A percentile compares a stretch with the other conserved stretches of the same genome.
Evolutionary conservation across 2,888 invertebrate species (phyloP).

Genomic region (Homarus gammarus): DNA sequence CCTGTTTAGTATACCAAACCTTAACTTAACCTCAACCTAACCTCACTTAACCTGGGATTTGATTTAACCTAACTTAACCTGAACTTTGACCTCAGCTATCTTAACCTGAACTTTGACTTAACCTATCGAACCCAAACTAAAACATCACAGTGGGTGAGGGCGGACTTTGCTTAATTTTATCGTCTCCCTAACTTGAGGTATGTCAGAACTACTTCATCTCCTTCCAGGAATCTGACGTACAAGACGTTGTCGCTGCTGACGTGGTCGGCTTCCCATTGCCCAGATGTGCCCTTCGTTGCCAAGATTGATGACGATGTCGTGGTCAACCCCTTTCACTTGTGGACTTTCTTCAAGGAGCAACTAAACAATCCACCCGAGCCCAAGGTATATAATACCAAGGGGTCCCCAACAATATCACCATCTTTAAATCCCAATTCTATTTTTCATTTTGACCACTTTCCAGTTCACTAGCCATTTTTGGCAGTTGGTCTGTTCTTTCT

Average conservation of each 20-base stretch:
- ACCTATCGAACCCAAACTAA: neutral
- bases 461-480: too few relatives aligned
- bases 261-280: constrained; percentile 19
- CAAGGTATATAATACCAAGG: neutral
- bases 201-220: neutral
- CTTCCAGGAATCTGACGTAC: constrained; percentile 51
- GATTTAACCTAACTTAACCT: neutral
- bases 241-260: constrained; percentile 35
- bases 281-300: constrained; percentile 10
- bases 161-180: neutral
- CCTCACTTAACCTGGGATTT: too few relatives aligned
- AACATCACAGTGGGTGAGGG: neutral
- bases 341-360: constrained; percentile 14
- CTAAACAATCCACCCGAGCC: neutral
- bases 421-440: neutral
- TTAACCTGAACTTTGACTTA: neutral
- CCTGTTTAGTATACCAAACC: too few relatives aligned
- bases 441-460: too few relatives aligned
- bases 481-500: too few relatives aligned
- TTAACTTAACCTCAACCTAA: too few relatives aligned
- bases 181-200: neutral
- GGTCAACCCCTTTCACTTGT: constrained; percentile 45
- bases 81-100: neutral
- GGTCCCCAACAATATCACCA: neutral
- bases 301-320: constrained; percentile 51